A percentile compares a stretch with the other conserved stretches of the same genome.
Evolutionary conservation across 2,888 invertebrate species (phyloP).

Genomic region (Lasioglossum morio): DNA sequence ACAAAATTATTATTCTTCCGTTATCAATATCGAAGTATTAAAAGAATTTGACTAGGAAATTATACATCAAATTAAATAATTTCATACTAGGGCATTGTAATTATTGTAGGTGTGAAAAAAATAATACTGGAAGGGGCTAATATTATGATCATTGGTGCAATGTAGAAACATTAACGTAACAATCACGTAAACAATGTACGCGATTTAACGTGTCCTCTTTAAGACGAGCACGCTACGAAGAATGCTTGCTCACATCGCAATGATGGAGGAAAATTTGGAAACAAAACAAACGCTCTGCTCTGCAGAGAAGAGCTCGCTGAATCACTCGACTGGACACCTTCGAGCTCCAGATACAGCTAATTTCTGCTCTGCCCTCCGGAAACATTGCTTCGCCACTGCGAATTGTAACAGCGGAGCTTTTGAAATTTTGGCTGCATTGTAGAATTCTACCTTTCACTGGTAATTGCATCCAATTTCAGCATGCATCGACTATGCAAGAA

Average conservation of each 20-base stretch:
- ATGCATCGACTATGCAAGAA: background rate
- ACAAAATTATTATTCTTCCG: background rate
- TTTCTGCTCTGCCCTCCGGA: slow-evolving; percentile 3
- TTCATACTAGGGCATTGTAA: background rate
- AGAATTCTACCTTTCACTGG: background rate
- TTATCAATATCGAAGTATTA: background rate
- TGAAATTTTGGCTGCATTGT: background rate
- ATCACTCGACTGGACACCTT: slow-evolving; percentile 10
- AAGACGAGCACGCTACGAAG: background rate
- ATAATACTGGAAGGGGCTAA: background rate
- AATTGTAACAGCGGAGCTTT: background rate
- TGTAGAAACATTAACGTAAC: background rate
- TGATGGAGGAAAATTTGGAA: slow-evolving; percentile 5
- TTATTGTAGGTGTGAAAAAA: background rate
- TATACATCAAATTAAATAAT: background rate
- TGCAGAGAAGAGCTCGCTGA: slow-evolving; percentile 1
- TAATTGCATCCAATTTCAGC: background rate
- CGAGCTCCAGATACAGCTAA: slow-evolving; percentile 7
- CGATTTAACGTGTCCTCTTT: background rate
- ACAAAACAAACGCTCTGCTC: background rate
- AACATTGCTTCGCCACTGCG: background rate
- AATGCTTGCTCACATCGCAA: background rate
- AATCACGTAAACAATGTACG: background rate
- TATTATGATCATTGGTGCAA: background rate
- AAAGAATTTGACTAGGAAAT: background rate